These are phyloP conservation scores for Hippocampus zosterae DNA, from an alignment of 2,113 vertebrate species.

Conservation along the genomic window DNA sequence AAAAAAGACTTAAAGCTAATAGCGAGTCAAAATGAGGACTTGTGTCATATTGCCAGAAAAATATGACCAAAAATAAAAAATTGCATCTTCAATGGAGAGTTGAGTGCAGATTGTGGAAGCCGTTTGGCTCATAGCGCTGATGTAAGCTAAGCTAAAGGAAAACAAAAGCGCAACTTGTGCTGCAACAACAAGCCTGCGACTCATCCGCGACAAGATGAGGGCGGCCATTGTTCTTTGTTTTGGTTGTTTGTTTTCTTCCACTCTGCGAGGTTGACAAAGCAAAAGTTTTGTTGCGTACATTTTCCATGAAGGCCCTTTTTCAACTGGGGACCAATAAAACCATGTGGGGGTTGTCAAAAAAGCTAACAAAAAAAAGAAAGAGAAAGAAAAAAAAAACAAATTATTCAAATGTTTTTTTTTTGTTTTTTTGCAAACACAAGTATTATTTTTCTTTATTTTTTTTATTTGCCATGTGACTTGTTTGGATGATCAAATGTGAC, in stretches of 20 bases:
- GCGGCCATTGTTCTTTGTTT: slow-evolving; percentile 9
- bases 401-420: slow-evolving; percentile 20
- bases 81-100: background rate
- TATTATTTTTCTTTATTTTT: slow-evolving; percentile 13
- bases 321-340: slow-evolving; percentile 46
- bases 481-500: slow-evolving; percentile 32
- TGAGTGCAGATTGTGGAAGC: background rate
- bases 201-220: background rate
- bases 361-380: slow-evolving; percentile 21
- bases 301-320: slow-evolving; percentile 68
- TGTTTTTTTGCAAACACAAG: slow-evolving; percentile 2
- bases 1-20: no score
- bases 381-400: slow-evolving; percentile 44
- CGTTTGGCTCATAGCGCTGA: background rate
- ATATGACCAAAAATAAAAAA: background rate
- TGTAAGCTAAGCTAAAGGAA: background rate
- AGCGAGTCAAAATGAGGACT: no score
- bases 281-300: slow-evolving; percentile 29
- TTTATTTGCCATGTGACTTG: slow-evolving; percentile 44
- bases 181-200: background rate
- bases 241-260: slow-evolving; percentile 23
- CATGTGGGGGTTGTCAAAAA: slow-evolving; percentile 21
- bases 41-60: background rate
- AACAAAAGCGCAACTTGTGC: background rate
- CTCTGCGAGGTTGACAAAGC: slow-evolving; percentile 43